Evolutionary conservation across 2,797 vertebrate genomes (phyloP).

Genomic region (Lagorchestes hirsutus): DNA sequence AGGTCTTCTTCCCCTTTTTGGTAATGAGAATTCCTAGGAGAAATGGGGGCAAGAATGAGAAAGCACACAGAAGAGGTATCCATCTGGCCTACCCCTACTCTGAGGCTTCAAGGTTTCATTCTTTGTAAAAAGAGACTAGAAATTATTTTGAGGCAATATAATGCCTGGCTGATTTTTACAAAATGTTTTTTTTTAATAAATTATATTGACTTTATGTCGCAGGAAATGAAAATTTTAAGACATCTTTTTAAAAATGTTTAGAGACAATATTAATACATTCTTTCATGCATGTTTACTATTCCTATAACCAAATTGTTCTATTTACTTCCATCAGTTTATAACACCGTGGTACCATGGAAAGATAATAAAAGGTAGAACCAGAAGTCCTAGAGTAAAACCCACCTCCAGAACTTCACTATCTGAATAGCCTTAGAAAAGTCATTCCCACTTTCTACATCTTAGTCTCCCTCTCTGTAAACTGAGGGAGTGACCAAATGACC

Average conservation of each 20-base stretch:
- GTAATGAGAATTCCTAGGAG: neutral
- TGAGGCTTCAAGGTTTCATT: neutral
- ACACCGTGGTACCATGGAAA: neutral
- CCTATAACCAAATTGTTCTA: neutral
- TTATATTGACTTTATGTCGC: neutral
- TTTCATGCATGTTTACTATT: neutral
- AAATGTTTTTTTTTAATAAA: neutral
- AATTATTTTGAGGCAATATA: neutral
- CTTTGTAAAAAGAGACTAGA: neutral
- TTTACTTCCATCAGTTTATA: neutral
- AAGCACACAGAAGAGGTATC: neutral
- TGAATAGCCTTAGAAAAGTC: neutral
- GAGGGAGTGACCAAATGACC: neutral
- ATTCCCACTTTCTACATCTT: neutral
- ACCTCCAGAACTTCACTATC: neutral
- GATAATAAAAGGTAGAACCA: neutral
- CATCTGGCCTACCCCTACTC: neutral
- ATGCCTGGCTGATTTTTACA: neutral
- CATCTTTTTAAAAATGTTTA: neutral
- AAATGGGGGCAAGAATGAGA: neutral
- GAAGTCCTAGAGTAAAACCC: neutral
- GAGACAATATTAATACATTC: neutral
- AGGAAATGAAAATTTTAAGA: neutral
- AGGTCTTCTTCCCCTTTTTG: neutral
- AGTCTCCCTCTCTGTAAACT: neutral